Evolutionary conservation across 2,888 invertebrate species (phyloP).

Genomic region (Thecocarcelia acutangulata): DNA sequence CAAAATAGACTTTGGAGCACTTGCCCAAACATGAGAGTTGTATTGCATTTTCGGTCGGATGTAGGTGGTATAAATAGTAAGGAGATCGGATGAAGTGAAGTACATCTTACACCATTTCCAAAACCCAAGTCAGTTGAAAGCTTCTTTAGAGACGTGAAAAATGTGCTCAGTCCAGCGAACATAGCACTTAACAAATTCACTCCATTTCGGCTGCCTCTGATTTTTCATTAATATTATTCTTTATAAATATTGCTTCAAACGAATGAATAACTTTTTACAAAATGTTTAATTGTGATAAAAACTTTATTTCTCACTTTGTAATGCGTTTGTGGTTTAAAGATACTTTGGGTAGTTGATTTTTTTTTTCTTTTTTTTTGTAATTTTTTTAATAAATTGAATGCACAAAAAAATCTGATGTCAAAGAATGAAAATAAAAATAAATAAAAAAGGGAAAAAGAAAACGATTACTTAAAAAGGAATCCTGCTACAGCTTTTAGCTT

Average conservation of each 20-base stretch:
- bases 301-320: conserved; percentile 44
- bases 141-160: no score
- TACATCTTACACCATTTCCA: no score
- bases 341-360: background rate
- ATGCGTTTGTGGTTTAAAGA: conserved; percentile 25
- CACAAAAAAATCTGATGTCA: background rate
- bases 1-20: no score
- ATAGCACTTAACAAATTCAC: no score
- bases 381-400: background rate
- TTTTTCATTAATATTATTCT: conserved; percentile 3
- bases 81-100: no score
- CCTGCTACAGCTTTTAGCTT: background rate
- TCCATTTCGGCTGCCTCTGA: background rate
- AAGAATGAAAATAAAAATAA: background rate
- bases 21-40: no score
- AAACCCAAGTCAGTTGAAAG: no score
- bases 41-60: no score
- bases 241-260: background rate
- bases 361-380: background rate
- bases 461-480: no score
- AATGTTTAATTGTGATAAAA: conserved; percentile 58
- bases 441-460: no score
- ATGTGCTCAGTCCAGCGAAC: no score
- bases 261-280: conserved; percentile 50
- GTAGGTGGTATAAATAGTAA: no score